These are phyloP conservation scores for Maconellicoccus hirsutus DNA, from an alignment of 1,140 invertebrate species.

Conservation along the genomic window DNA sequence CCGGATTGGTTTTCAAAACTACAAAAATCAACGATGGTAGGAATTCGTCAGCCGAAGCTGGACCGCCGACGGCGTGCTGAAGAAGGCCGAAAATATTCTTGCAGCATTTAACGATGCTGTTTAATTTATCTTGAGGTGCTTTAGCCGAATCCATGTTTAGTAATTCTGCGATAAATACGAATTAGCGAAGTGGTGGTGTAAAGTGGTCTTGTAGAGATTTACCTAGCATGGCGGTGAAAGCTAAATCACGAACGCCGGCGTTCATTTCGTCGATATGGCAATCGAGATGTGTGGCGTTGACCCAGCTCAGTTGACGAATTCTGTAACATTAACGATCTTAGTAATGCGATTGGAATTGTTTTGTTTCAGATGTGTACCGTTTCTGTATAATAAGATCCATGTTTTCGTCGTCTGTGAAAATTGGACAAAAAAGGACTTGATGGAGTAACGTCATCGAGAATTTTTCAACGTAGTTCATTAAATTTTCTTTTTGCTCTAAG, in stretches of 20 bases:
- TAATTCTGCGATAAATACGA: constrained; percentile 45
- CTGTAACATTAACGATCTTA: constrained; percentile 36
- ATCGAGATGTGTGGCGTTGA: constrained; percentile 85
- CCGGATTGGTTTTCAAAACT: constrained; percentile 94
- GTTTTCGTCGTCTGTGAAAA: constrained; percentile 79
- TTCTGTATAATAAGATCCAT: constrained; percentile 84
- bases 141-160: constrained; percentile 87
- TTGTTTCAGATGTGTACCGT: constrained; percentile 34
- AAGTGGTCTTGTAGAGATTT: constrained; percentile 28
- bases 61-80: constrained; percentile 58
- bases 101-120: constrained; percentile 80
- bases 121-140: constrained; percentile 87
- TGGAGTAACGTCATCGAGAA: constrained; percentile 79
- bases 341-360: constrained; percentile 17
- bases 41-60: constrained; percentile 94
- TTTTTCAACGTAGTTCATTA: constrained; percentile 84
- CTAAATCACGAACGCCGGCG: constrained; percentile 64
- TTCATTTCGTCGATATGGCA: constrained; percentile 78
- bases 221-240: constrained; percentile 85
- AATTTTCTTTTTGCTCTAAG: constrained; percentile 59
- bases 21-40: constrained; percentile 93
- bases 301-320: constrained; percentile 90
- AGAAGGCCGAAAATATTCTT: constrained; percentile 82
- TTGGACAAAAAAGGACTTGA: constrained; percentile 71
- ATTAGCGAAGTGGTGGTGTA: constrained; percentile 27